Conservation (phyloP, 1,140 invertebrate species). For the Steinernema feltiae region DNA sequence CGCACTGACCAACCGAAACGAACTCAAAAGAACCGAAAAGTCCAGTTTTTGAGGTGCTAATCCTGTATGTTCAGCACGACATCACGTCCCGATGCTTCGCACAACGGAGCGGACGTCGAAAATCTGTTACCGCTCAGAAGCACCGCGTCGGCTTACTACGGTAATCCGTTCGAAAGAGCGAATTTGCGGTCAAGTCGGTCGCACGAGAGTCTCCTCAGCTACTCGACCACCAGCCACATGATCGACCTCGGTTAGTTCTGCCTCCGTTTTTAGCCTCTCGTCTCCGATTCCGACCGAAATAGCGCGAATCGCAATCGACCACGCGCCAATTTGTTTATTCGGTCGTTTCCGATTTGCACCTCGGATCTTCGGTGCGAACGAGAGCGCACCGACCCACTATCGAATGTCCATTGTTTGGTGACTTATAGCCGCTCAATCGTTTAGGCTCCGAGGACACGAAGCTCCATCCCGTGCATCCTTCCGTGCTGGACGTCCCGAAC, state of each 20-base stretch:
- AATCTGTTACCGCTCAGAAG: constrained; percentile 20
- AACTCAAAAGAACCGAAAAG: neutral
- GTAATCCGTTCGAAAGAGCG: constrained; percentile 13
- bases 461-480: constrained; percentile 52
- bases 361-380: neutral
- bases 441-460: constrained; percentile 35
- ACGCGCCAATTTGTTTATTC: neutral
- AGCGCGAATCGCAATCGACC: neutral
- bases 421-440: constrained; percentile 14
- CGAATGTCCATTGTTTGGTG: neutral
- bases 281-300: neutral
- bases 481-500: constrained; percentile 47
- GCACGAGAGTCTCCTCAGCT: constrained; percentile 38
- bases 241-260: constrained; percentile 40
- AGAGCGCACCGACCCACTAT: neutral
- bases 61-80: neutral
- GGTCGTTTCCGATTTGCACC: neutral
- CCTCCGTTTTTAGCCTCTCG: no score
- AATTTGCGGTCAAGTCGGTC: constrained; percentile 36
- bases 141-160: constrained; percentile 15
- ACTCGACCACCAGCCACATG: constrained; percentile 38
- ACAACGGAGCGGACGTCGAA: constrained; percentile 17
- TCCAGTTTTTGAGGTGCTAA: neutral
- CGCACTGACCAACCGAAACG: no score
- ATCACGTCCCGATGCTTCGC: constrained; percentile 19